Percentiles rank a stretch among this genome's conserved stretches.
phyloP scores from a whole-genome alignment of 2,888 invertebrate genomes.

The Agrypnus murinus region DNA sequence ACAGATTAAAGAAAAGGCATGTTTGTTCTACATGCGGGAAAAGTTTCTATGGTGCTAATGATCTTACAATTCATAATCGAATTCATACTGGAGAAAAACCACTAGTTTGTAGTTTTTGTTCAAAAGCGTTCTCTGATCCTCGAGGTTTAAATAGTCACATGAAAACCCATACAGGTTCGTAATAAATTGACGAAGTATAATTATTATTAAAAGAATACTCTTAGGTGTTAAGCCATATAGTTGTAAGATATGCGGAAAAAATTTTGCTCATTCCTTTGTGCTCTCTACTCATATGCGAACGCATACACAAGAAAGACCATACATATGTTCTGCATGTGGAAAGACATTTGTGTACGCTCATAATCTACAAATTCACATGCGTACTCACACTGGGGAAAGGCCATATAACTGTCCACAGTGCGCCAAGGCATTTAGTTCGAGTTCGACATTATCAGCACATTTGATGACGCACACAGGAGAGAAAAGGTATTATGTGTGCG shows the following conservation, averaged over 20 bases:
- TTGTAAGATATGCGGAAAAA: conserved; percentile 62
- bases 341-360: conserved; percentile 64
- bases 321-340: conserved; percentile 64
- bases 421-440: conserved; percentile 60
- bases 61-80: conserved; percentile 61
- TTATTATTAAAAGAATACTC: background rate
- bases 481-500: conserved; percentile 56
- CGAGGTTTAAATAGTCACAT: conserved; percentile 62
- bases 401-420: conserved; percentile 63
- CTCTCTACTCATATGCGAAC: conserved; percentile 63
- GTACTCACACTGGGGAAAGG: conserved; percentile 65
- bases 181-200: background rate
- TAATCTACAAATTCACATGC: conserved; percentile 63
- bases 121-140: conserved; percentile 63
- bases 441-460: conserved; percentile 60
- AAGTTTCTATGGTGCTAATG: conserved; percentile 59
- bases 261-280: conserved; percentile 62
- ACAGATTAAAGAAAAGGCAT: conserved; percentile 55
- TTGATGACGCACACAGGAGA: conserved; percentile 60
- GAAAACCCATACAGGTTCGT: conserved; percentile 61
- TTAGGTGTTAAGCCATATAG: conserved; percentile 61
- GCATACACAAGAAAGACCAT: conserved; percentile 63
- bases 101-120: conserved; percentile 59
- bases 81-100: conserved; percentile 65
- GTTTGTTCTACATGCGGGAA: conserved; percentile 62